A percentile compares a stretch with the other conserved stretches of the same genome.
phyloP scores from a whole-genome alignment of 2,113 vertebrate genomes.

The Podarcis raffonei region DNA sequence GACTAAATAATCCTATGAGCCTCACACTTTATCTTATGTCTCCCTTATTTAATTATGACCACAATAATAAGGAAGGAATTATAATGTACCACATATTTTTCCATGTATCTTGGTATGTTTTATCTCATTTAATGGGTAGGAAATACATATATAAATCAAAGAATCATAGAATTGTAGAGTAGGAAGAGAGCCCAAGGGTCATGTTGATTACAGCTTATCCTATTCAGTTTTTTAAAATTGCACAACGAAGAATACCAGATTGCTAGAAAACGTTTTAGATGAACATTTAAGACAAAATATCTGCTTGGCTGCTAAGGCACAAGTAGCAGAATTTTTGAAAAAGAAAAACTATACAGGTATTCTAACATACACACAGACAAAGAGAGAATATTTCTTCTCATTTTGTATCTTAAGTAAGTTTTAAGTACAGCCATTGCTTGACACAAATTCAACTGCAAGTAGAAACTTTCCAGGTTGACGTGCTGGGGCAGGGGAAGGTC shows the following conservation, averaged over 20 bases:
- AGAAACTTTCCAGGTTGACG: constrained; percentile 70
- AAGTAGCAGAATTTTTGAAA: constrained; percentile 28
- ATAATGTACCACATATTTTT: not conserved
- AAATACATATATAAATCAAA: not conserved
- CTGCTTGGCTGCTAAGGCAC: not conserved
- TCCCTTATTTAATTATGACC: constrained; percentile 1
- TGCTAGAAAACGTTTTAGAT: constrained; percentile 12
- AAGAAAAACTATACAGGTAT: constrained; percentile 30
- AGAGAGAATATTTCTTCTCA: constrained; percentile 32
- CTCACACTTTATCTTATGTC: not conserved
- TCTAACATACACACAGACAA: constrained; percentile 17
- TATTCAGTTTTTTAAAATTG: constrained; percentile 5
- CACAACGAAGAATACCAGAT: not conserved
- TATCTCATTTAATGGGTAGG: constrained; percentile 28
- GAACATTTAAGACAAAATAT: constrained; percentile 11
- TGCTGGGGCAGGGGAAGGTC: constrained; percentile 68
- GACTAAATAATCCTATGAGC: not conserved
- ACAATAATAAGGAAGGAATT: not conserved
- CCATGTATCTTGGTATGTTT: constrained; percentile 11
- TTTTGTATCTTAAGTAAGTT: constrained; percentile 63
- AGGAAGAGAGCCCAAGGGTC: too few relatives aligned
- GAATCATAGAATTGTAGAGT: too few relatives aligned
- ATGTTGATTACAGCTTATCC: not conserved
- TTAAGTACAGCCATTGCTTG: constrained; percentile 70
- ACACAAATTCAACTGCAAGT: constrained; percentile 71